Evolutionary conservation across 2,888 invertebrate species (phyloP).

Genomic region (Xylota segnis): DNA sequence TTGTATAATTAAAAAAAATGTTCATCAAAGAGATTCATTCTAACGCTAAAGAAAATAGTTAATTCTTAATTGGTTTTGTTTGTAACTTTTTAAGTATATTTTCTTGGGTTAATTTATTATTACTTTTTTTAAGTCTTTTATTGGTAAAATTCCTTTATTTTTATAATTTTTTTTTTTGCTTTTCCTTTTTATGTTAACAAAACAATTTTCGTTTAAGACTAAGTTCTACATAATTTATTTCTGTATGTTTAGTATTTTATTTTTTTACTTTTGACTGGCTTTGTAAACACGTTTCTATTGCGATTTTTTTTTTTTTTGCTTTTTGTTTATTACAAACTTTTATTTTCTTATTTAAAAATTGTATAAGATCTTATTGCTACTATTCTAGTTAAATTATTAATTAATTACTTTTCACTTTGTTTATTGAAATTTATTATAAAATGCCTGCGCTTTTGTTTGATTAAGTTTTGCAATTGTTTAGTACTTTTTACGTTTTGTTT

Average conservation of each 20-base stretch:
- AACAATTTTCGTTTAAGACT: constrained; percentile 46
- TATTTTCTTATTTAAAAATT: constrained; percentile 51
- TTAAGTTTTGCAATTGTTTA: constrained; percentile 56
- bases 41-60: constrained; percentile 64
- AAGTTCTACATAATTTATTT: constrained; percentile 38
- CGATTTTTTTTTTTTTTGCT: constrained; percentile 27
- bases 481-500: constrained; percentile 24
- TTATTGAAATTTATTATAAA: constrained; percentile 54
- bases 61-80: constrained; percentile 12
- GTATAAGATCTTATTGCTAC: constrained; percentile 65
- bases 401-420: constrained; percentile 20
- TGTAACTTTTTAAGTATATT: constrained; percentile 21
- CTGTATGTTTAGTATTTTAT: constrained; percentile 28
- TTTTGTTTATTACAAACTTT: constrained; percentile 13
- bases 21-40: constrained; percentile 59
- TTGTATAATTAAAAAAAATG: constrained; percentile 7
- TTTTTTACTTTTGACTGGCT: constrained; percentile 58
- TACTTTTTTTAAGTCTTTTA: constrained; percentile 59
- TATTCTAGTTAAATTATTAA: constrained; percentile 14
- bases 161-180: constrained; percentile 27
- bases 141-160: constrained; percentile 54
- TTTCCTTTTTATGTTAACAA: constrained; percentile 32
- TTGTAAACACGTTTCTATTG: constrained; percentile 41
- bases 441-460: constrained; percentile 68
- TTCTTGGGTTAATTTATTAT: constrained; percentile 27